These are phyloP conservation scores for Geotrypetes seraphini DNA, from an alignment of 2,797 vertebrate genomes.

Conservation along the genomic window DNA sequence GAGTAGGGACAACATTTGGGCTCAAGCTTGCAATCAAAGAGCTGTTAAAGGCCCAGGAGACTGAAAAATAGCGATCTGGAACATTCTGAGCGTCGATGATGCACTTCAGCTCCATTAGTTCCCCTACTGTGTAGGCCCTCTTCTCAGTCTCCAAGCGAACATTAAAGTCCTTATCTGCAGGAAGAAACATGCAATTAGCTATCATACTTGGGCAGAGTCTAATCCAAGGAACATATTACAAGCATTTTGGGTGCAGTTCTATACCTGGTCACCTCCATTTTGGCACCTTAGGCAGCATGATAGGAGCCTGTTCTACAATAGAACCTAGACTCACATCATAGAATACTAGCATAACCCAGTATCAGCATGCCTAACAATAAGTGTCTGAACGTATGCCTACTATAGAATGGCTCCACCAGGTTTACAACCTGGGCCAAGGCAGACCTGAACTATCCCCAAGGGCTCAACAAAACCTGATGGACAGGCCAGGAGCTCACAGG, in stretches of 20 bases:
- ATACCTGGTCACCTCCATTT: not conserved
- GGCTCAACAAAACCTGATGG: too few relatives aligned
- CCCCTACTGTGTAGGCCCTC: constrained; percentile 80
- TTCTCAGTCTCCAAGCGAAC: constrained; percentile 90
- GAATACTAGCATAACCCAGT: too few relatives aligned
- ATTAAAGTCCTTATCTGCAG: constrained; percentile 84
- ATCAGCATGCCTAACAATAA: too few relatives aligned
- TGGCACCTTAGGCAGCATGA: too few relatives aligned
- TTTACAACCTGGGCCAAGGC: too few relatives aligned
- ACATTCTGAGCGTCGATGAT: constrained; percentile 87
- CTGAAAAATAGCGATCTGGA: constrained; percentile 86
- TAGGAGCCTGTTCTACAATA: too few relatives aligned
- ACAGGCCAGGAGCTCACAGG: too few relatives aligned
- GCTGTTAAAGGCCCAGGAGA: constrained; percentile 98
- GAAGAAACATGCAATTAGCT: constrained; percentile 2
- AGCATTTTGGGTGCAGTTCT: too few relatives aligned
- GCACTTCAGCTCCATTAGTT: constrained; percentile 86
- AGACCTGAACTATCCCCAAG: too few relatives aligned
- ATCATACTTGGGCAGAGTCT: not conserved
- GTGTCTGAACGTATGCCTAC: too few relatives aligned
- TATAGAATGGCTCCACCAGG: too few relatives aligned
- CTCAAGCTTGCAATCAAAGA: constrained; percentile 87
- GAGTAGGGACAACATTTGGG: constrained; percentile 77
- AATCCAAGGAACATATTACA: not conserved
- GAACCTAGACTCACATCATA: too few relatives aligned